Conservation (phyloP, 2,888 invertebrate species). For the Oasisia sp. region DNA sequence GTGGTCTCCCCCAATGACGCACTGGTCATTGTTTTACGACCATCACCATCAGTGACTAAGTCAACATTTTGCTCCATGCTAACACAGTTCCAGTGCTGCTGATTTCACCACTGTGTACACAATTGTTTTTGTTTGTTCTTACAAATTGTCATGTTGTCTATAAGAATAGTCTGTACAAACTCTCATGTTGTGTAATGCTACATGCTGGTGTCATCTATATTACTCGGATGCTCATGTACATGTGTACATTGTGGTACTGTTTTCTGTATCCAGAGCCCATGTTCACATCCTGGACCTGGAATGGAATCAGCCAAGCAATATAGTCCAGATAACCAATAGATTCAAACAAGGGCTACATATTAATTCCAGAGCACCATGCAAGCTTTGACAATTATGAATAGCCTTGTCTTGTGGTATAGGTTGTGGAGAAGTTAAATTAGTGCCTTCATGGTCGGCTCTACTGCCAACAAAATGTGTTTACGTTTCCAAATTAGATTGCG, state of each 20-base stretch:
- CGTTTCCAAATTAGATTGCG: not conserved
- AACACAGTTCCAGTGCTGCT: not conserved
- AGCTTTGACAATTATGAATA: too few relatives aligned
- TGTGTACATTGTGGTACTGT: not conserved
- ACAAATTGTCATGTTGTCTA: too few relatives aligned
- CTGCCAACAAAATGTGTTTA: not conserved
- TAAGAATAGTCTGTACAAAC: too few relatives aligned
- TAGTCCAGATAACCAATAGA: not conserved
- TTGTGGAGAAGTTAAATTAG: too few relatives aligned
- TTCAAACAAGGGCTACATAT: too few relatives aligned
- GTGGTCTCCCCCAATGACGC: not conserved
- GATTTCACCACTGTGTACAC: not conserved
- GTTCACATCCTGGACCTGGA: not conserved
- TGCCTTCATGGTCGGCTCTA: not conserved
- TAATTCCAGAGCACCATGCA: too few relatives aligned
- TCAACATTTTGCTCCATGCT: not conserved
- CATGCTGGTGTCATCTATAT: not conserved
- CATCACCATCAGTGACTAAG: not conserved
- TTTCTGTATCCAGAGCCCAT: not conserved
- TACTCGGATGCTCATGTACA: not conserved
- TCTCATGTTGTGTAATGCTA: not conserved
- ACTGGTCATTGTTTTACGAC: not conserved
- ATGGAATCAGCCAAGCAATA: not conserved
- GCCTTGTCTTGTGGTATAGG: too few relatives aligned
- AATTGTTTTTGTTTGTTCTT: not conserved